A percentile compares a stretch with the other conserved stretches of the same genome.
Evolutionary conservation across 2,113 vertebrate genomes (phyloP).

Genomic region (Rhinogobius similis): DNA sequence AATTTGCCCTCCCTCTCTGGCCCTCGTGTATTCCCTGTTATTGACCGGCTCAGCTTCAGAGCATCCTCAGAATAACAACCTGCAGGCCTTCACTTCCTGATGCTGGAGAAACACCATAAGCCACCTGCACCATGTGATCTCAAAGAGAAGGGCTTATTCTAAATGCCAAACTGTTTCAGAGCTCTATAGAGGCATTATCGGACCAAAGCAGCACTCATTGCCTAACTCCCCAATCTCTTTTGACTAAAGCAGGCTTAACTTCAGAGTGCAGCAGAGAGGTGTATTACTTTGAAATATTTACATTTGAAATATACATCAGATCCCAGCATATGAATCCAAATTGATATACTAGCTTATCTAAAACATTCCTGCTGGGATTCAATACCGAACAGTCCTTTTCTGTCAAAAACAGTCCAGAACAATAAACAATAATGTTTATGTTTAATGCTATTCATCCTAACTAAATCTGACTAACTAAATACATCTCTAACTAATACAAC

Average conservation of each 20-base stretch:
- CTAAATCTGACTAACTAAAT: too few species aligned
- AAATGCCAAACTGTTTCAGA: slow-evolving; percentile 30
- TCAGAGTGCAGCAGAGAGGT: slow-evolving; percentile 3
- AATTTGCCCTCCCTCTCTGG: slow-evolving; percentile 9
- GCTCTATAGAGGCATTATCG: slow-evolving; percentile 38
- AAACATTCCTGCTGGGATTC: slow-evolving; percentile 18
- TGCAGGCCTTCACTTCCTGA: slow-evolving; percentile 16
- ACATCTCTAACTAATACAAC: too few species aligned
- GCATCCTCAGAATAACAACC: slow-evolving; percentile 26
- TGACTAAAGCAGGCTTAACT: slow-evolving; percentile 33
- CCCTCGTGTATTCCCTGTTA: slow-evolving; percentile 6
- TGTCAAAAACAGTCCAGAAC: slow-evolving; percentile 13
- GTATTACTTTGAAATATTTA: background rate
- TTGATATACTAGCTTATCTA: background rate
- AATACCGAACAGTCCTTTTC: slow-evolving; percentile 41
- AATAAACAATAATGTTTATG: too few species aligned
- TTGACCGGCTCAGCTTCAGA: background rate
- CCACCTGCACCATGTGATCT: slow-evolving; percentile 51
- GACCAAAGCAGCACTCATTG: slow-evolving; percentile 45
- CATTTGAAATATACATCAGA: slow-evolving; percentile 7
- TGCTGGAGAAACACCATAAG: slow-evolving; percentile 43
- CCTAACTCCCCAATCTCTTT: slow-evolving; percentile 47
- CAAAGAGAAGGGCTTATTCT: slow-evolving; percentile 41
- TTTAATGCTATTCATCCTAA: too few species aligned
- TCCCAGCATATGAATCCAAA: background rate